A percentile compares a stretch with the other conserved stretches of the same genome.
Evolutionary conservation across 2,113 vertebrate species (phyloP).

Genomic region (Chloropsis cyanopogon): DNA sequence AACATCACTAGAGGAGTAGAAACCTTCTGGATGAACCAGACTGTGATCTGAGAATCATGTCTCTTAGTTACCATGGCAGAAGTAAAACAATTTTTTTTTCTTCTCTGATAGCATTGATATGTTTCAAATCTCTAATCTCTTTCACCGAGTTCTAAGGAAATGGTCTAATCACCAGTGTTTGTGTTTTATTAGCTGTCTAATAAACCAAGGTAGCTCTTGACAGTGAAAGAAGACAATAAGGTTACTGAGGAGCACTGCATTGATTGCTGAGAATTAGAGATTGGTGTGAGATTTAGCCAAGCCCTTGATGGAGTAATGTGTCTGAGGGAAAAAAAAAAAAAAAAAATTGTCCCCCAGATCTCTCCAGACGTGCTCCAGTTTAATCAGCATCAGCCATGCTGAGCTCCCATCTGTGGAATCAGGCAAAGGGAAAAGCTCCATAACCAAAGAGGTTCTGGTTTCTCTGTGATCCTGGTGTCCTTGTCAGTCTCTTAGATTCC

Average conservation of each 20-base stretch:
- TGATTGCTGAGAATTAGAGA: neutral
- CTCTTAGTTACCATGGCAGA: neutral
- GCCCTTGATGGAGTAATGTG: neutral
- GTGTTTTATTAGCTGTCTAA: neutral
- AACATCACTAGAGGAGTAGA: neutral
- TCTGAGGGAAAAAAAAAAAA: neutral
- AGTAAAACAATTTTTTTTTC: neutral
- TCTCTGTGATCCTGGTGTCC: neutral
- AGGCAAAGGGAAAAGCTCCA: neutral
- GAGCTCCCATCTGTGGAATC: neutral
- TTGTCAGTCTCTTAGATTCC: neutral
- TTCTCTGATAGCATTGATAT: neutral
- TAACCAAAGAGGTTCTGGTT: neutral
- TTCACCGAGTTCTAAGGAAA: neutral
- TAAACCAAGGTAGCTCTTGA: neutral
- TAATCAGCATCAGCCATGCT: neutral
- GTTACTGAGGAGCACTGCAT: neutral
- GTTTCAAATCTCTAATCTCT: neutral
- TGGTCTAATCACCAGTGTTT: neutral
- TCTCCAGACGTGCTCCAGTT: neutral
- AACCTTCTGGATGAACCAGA: constrained; percentile 16
- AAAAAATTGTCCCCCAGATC: neutral
- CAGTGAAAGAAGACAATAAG: neutral
- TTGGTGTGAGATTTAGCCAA: neutral
- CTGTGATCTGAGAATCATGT: neutral